These are phyloP conservation scores for Epinotia nisella DNA, from an alignment of 2,888 invertebrate species.

Conservation along the genomic window DNA sequence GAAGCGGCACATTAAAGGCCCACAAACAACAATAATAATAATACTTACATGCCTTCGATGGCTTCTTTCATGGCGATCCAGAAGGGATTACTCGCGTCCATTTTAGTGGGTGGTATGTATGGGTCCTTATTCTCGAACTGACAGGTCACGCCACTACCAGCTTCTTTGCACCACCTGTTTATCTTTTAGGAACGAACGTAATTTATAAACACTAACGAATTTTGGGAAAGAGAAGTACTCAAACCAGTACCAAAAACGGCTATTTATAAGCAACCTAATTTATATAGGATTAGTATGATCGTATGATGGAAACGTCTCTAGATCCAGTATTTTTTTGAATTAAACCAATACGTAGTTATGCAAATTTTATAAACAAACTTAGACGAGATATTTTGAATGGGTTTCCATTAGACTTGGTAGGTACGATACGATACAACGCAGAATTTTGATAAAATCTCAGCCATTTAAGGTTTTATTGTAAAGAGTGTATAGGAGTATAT, in stretches of 20 bases:
- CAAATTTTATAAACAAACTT: neutral
- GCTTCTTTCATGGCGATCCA: constrained; percentile 89
- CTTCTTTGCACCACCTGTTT: constrained; percentile 86
- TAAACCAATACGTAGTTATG: neutral
- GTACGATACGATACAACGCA: neutral
- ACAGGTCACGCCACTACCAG: constrained; percentile 88
- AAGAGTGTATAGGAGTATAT: neutral
- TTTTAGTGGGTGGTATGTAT: constrained; percentile 83
- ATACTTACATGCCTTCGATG: constrained; percentile 85
- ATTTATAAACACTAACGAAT: neutral
- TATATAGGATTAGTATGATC: neutral
- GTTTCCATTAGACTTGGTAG: neutral
- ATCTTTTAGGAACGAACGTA: constrained; percentile 56
- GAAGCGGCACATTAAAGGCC: no score
- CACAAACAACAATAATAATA: no score
- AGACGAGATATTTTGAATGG: neutral
- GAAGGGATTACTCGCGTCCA: constrained; percentile 87
- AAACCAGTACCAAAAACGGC: neutral
- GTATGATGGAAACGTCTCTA: neutral
- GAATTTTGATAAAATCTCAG: neutral
- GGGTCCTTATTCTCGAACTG: constrained; percentile 86
- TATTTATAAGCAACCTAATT: neutral
- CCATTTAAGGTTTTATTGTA: neutral
- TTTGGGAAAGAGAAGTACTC: neutral
- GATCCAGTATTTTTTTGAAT: neutral